Evolutionary conservation across 2,797 vertebrate genomes (phyloP).

Genomic region (Amblyopsis hoosieri): DNA sequence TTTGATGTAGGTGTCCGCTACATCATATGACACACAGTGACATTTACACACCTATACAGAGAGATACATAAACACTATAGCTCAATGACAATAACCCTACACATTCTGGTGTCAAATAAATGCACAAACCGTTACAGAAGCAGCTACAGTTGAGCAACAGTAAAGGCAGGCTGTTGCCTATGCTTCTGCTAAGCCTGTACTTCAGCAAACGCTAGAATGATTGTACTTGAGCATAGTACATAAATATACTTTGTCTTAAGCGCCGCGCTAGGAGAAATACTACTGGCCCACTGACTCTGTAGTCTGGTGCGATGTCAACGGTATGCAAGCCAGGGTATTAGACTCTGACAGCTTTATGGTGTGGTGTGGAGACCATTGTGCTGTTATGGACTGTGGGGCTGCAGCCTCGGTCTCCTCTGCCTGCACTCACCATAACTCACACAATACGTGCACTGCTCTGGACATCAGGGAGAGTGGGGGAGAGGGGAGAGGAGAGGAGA

Average conservation of each 20-base stretch:
- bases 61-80: too few relatives aligned
- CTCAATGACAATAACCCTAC: too few relatives aligned
- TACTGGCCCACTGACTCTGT: background rate
- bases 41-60: too few relatives aligned
- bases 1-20: too few relatives aligned
- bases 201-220: slow-evolving; percentile 8
- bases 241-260: slow-evolving; percentile 20
- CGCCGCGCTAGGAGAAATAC: background rate
- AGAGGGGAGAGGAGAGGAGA: slow-evolving; percentile 17
- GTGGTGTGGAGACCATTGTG: slow-evolving; percentile 43
- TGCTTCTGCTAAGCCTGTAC: background rate
- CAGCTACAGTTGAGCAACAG: background rate
- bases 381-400: slow-evolving; percentile 43
- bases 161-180: too few relatives aligned
- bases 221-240: slow-evolving; percentile 8
- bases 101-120: background rate
- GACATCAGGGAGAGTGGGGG: slow-evolving; percentile 48
- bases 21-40: too few relatives aligned
- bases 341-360: slow-evolving; percentile 61
- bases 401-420: slow-evolving; percentile 44
- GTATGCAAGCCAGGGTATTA: slow-evolving; percentile 28
- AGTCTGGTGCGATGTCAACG: slow-evolving; percentile 4
- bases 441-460: slow-evolving; percentile 66
- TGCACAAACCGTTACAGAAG: background rate
- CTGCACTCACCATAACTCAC: slow-evolving; percentile 68